Evolutionary conservation across 2,113 vertebrate genomes (phyloP).

Genomic region (Eretmochelys imbricata): DNA sequence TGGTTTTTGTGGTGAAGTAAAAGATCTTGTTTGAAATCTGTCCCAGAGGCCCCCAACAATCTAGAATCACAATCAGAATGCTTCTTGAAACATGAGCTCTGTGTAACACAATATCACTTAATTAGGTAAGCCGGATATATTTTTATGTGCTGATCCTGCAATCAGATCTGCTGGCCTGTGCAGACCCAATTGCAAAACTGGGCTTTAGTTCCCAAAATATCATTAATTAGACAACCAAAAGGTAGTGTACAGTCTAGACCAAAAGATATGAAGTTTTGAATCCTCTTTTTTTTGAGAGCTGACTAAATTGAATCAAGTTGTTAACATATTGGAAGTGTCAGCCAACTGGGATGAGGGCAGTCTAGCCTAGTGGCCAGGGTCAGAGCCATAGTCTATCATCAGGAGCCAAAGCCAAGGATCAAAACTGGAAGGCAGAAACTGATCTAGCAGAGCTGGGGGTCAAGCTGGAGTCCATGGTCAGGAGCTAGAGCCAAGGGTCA

Average conservation of each 20-base stretch:
- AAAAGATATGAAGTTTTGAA: not conserved
- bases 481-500: not conserved
- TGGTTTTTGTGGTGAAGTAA: constrained; percentile 67
- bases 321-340: not conserved
- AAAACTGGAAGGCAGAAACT: not conserved
- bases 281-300: not conserved
- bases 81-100: not conserved
- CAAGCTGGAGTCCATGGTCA: not conserved
- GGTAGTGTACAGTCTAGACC: not conserved
- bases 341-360: not conserved
- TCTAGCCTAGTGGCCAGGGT: not conserved
- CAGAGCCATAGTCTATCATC: not conserved
- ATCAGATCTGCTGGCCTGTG: not conserved
- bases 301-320: not conserved
- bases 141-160: not conserved
- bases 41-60: constrained; percentile 79
- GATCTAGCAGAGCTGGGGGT: no score
- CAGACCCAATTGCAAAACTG: not conserved
- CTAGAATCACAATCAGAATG: constrained; percentile 57
- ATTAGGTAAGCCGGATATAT: not conserved
- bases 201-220: not conserved
- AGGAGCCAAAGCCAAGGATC: not conserved
- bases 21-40: constrained; percentile 77
- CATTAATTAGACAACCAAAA: not conserved
- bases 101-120: not conserved